Evolutionary conservation across 2,113 vertebrate genomes (phyloP), one percentile per base, ranked within the genome.

Genomic region (Eurypyga helias): DNA sequence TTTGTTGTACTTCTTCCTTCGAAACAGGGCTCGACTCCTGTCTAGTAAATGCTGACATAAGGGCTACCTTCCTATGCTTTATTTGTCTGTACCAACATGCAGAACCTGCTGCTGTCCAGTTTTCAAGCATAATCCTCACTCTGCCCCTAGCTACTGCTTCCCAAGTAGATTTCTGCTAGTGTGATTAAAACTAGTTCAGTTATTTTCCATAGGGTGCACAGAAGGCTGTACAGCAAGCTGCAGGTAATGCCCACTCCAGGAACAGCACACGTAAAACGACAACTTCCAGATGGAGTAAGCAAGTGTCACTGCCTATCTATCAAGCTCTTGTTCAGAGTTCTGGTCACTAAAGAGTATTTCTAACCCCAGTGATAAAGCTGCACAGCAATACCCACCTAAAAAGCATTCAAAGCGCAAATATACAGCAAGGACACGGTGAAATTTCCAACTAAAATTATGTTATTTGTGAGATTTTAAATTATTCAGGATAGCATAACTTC

Each of bases 121-220:
- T 57, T 23, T 57, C 55, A 86, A 52, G 43, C 10, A 33, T 18
- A 24, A 82, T 13, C 45, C 65, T 77, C 58, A 43, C 34, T 78
- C 24, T 49, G 41, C 15, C 16, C 12, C 21, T 49, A 49, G 28
- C 55, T 83, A 69, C 36, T 58, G 13, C n/a, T 57, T 83, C 83
- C 9, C 20, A 16, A 11, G 25, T 28, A 67, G 21, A 48, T n/a
- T 70, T 26, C 61, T 70, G 69, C 19, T 23, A 38, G 72, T 62
- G n/a, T 66, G 11, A 49, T 43, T 69, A 49, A 58, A 85, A 61
- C 13, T 31, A 65, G 45, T 36, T 48, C 36, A 31, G 16, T 55
- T 81, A 26, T 71, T 66, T 70, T 61, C 75, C n/a, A 16, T 1
- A 9, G 3, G 25, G 36, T 0, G 0, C 69, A 52, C 0, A 1